phyloP scores from a whole-genome alignment of 2,888 invertebrate genomes.

The Boloria euphrosyne region DNA sequence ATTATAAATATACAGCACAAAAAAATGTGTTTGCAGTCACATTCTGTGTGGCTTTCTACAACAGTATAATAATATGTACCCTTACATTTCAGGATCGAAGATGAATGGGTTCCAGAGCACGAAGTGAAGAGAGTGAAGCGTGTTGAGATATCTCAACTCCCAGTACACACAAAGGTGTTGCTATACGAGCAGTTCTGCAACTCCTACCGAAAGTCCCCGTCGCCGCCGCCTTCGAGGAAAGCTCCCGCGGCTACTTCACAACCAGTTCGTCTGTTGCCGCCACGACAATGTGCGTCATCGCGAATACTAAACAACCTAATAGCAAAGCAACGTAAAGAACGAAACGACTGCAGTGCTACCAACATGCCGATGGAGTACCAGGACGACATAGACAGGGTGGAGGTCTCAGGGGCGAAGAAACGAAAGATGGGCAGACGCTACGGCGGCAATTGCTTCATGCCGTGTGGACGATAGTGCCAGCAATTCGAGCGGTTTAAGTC shows the following conservation, averaged over 20 bases:
- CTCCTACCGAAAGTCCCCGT: conserved; percentile 57
- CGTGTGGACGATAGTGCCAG: conserved; percentile 67
- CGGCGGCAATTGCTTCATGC: conserved; percentile 75
- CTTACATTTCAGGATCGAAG: conserved; percentile 85
- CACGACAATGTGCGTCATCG: conserved; percentile 64
- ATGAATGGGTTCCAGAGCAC: conserved; percentile 92
- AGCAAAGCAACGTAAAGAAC: conserved; percentile 53
- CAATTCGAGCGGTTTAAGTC: conserved; percentile 1
- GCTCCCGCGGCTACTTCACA: conserved; percentile 36
- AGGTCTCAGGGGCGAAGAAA: conserved; percentile 70
- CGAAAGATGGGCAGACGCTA: conserved; percentile 69
- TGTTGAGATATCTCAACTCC: conserved; percentile 80
- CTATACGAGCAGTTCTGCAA: conserved; percentile 78
- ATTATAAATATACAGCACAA: conserved; percentile 6
- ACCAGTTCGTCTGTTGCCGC: conserved; percentile 47
- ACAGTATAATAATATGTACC: conserved; percentile 27
- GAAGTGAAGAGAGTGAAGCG: conserved; percentile 84
- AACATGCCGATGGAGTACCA: conserved; percentile 50
- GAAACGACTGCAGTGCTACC: conserved; percentile 51
- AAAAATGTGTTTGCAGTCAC: conserved; percentile 67
- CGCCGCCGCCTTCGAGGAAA: conserved; percentile 45
- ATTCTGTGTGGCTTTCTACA: conserved; percentile 60
- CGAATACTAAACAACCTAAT: conserved; percentile 62
- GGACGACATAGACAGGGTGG: conserved; percentile 45
- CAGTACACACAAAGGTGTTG: conserved; percentile 74